Base-by-base conservation (phyloP, 2,888 invertebrate genomes). In the Tromatobia lineatoria region DNA sequence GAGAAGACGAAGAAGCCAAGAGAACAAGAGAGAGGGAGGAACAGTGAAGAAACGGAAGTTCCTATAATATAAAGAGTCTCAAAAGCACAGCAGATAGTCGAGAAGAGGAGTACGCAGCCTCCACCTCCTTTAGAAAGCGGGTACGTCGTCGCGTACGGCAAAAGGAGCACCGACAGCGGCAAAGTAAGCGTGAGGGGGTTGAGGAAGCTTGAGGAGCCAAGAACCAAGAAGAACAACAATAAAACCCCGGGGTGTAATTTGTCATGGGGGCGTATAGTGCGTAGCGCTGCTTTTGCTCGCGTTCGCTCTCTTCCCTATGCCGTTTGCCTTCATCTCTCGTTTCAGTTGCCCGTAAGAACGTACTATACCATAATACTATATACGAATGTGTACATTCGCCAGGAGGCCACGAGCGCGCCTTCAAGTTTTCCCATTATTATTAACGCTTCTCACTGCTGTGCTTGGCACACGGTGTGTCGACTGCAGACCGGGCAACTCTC, bases 371-470 rank as follows among this genome's bases (percentile, higher is more conserved):
- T 61, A 61, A 83, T 82, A 83, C 85, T 34, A 74, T 78, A 77
- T 50, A 86, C 80, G 86, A 87, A 86, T 87, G 88, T 85, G 82
- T 89, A 89, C 85, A 81, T 82, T 83, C 85, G 80, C 80, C 47
- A 85, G 67, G 80, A 78, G 81, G 78, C 79, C 57, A 83, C 61
- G 47, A 34, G 47, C 29, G 78, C 75, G 79, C 54, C 70, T 66
- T 82, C 84, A 91, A 91, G 87, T 92, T 92, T 91, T 89, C 90
- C 90, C 92, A 92, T 92, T 92, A 92, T 92, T 92, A 92, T 92
- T 91, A 92, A 92, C 92, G 89, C 71, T 66, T 78, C 66, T 70
- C 74, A 38, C 69, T 25, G 57, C 69, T 50, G 54, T 45, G 54
- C 50, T 77, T 73, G 82, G 82, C 77, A 59, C 66, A 54, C 70